Percentiles rank a stretch among this genome's conserved stretches.
Conservation (phyloP, 2,797 vertebrate genomes). For the Poeciliopsis presidionis region DNA sequence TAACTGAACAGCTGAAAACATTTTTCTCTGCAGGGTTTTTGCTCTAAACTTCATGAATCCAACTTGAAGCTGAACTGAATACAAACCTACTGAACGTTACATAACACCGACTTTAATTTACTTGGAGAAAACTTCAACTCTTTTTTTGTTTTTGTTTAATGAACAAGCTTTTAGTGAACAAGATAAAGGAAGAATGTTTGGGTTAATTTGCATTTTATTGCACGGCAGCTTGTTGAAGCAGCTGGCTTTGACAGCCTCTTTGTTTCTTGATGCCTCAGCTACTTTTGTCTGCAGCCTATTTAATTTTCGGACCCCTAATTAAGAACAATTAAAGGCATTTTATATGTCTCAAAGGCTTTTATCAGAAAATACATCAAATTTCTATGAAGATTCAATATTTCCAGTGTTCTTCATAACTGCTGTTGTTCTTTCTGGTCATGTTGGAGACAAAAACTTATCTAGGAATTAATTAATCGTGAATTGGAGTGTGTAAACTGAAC, state of each 20-base stretch:
- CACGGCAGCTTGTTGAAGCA: background rate
- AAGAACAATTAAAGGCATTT: conserved; percentile 2
- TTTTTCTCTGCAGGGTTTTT: background rate
- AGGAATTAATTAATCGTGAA: no score
- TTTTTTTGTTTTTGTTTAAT: background rate
- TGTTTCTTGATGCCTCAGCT: background rate
- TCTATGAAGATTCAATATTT: background rate
- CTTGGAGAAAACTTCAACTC: background rate
- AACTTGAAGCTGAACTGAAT: background rate
- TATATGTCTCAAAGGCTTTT: background rate
- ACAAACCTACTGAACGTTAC: background rate
- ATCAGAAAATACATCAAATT: background rate
- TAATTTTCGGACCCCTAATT: background rate
- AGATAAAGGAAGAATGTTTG: background rate
- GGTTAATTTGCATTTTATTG: background rate
- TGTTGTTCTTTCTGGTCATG: background rate
- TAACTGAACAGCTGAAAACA: background rate
- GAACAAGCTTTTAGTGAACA: background rate
- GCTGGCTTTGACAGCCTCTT: background rate
- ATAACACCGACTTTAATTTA: background rate
- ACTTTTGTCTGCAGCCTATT: background rate
- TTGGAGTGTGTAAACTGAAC: no score
- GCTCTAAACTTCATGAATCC: background rate
- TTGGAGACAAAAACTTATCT: background rate
- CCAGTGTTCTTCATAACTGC: background rate